Percentiles rank a stretch among this genome's conserved stretches.
phyloP scores from a whole-genome alignment of 1,140 invertebrate species.

The Oscheius sp. region DNA sequence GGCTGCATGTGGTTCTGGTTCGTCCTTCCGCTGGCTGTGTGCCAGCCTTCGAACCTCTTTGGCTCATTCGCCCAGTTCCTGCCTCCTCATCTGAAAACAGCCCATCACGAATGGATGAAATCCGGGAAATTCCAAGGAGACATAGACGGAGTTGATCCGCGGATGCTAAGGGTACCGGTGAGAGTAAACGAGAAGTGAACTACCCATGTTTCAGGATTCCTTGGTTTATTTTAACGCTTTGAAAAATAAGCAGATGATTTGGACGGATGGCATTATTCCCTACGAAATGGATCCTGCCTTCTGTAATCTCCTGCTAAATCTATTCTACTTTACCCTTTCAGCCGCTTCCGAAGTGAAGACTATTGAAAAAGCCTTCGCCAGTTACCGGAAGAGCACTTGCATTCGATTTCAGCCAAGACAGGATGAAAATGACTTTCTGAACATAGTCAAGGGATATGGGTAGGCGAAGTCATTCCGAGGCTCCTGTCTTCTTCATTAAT shows the following conservation, averaged over 20 bases:
- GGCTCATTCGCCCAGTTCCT: background rate
- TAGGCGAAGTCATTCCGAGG: constrained; percentile 12
- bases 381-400: constrained; percentile 52
- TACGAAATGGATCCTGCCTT: constrained; percentile 57
- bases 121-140: constrained; percentile 61
- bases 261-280: constrained; percentile 52
- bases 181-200: constrained; percentile 13
- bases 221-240: constrained; percentile 44
- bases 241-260: constrained; percentile 51
- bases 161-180: constrained; percentile 47
- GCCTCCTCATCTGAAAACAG: background rate
- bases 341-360: constrained; percentile 46
- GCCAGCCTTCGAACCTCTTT: background rate
- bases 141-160: constrained; percentile 56
- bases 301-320: constrained; percentile 50
- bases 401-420: constrained; percentile 50
- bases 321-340: constrained; percentile 7
- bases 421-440: constrained; percentile 50
- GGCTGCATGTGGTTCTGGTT: constrained; percentile 1
- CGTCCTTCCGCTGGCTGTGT: background rate
- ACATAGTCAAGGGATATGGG: constrained; percentile 58
- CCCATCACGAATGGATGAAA: constrained; percentile 32
- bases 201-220: constrained; percentile 30
- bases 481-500: background rate
- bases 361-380: constrained; percentile 53